Conservation (phyloP, 2,888 invertebrate species). For the Hyposoter didymator region DNA sequence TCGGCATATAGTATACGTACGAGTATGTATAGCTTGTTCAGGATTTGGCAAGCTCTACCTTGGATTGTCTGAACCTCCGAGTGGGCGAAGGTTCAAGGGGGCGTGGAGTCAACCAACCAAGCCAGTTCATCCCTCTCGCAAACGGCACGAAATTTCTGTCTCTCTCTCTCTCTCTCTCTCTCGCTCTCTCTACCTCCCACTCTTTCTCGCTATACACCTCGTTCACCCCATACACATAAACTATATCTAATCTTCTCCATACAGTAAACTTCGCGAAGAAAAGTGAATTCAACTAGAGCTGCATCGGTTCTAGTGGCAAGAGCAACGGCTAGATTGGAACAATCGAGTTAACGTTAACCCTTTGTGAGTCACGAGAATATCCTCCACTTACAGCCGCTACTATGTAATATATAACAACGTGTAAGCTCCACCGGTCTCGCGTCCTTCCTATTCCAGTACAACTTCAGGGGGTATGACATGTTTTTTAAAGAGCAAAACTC, state of each 20-base stretch:
- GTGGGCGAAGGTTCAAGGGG: conserved; percentile 51
- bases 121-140: conserved; percentile 52
- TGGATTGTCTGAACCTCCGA: conserved; percentile 53
- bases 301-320: conserved; percentile 65
- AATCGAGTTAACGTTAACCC: conserved; percentile 75
- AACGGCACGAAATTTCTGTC: conserved; percentile 14
- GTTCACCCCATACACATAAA: conserved; percentile 1
- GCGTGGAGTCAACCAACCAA: conserved; percentile 46
- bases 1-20: conserved; percentile 41
- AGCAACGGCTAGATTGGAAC: conserved; percentile 70
- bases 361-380: conserved; percentile 54
- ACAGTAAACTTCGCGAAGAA: conserved; percentile 54
- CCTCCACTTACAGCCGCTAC: conserved; percentile 35
- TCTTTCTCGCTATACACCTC: background rate
- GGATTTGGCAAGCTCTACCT: conserved; percentile 66
- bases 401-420: conserved; percentile 3
- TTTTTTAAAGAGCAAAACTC: conserved; percentile 8
- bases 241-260: conserved; percentile 39
- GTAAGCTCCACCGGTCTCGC: background rate
- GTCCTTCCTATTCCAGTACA: background rate
- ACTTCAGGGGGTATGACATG: background rate
- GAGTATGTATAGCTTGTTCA: conserved; percentile 51
- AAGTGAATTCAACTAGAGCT: conserved; percentile 65
- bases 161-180: conserved; percentile 1
- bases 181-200: background rate